These are phyloP conservation scores for Pseudomyrmex pallidus DNA, from an alignment of 1,140 invertebrate genomes.

Conservation along the genomic window DNA sequence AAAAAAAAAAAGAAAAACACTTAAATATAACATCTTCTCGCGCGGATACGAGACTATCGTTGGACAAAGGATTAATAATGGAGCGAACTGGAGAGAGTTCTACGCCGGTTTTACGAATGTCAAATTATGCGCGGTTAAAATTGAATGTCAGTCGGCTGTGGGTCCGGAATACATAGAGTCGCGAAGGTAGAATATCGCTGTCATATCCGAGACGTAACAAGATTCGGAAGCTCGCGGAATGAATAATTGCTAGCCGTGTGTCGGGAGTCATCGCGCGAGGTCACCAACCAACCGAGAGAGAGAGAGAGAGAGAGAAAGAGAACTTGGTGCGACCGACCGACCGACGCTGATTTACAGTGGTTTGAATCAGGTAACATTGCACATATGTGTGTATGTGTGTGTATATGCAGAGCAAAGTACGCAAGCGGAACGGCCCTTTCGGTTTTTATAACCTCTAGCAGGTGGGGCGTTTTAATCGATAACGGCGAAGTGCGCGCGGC, in stretches of 20 bases:
- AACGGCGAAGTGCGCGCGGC: conserved; percentile 40
- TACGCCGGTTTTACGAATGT: conserved; percentile 44
- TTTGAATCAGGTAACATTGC: conserved; percentile 20
- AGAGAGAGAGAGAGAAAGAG: not conserved
- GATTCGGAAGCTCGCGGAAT: conserved; percentile 60
- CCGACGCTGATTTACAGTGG: conserved; percentile 47
- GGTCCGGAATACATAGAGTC: conserved; percentile 8
- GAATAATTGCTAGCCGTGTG: conserved; percentile 59
- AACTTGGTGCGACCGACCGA: not conserved
- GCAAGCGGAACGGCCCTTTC: conserved; percentile 55
- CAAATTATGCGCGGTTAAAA: conserved; percentile 51
- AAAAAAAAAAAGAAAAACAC: no score
- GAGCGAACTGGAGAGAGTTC: conserved; percentile 10
- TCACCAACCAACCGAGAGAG: conserved; percentile 44
- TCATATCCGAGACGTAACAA: conserved; percentile 59
- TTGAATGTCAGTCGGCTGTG: conserved; percentile 49
- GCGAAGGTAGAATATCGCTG: conserved; percentile 56
- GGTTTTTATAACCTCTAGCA: conserved; percentile 61
- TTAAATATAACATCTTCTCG: conserved; percentile 3
- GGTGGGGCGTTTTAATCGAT: conserved; percentile 60
- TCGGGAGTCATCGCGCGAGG: conserved; percentile 54
- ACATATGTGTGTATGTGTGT: not conserved
- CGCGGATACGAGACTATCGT: not conserved
- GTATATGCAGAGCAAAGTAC: conserved; percentile 27
- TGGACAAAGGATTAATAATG: conserved; percentile 29